phyloP scores from a whole-genome alignment of 2,888 invertebrate genomes.

The Himalopsyche kuldschensis region DNA sequence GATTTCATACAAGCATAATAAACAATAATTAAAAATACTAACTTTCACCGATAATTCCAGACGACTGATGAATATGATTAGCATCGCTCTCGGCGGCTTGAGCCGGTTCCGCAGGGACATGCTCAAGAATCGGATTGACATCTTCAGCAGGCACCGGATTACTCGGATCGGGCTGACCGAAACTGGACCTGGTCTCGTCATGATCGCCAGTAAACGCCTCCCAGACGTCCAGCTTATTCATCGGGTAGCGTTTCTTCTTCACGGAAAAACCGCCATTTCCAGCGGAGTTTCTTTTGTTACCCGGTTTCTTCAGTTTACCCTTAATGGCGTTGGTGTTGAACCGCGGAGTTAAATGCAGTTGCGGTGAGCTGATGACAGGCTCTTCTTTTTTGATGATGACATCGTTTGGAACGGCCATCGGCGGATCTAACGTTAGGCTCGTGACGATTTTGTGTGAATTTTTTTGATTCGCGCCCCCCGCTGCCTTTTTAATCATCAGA shows the following conservation, averaged over 20 bases:
- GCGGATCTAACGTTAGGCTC: not conserved
- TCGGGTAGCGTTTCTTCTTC: constrained; percentile 13
- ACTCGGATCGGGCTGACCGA: constrained; percentile 44
- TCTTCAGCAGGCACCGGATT: not conserved
- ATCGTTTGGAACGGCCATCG: not conserved
- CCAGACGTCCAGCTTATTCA: constrained; percentile 7
- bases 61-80: constrained; percentile 12
- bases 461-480: not conserved
- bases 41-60: not conserved
- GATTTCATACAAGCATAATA: too few relatives aligned
- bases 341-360: not conserved
- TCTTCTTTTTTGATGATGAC: not conserved
- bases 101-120: not conserved
- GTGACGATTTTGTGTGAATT: not conserved
- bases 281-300: constrained; percentile 3
- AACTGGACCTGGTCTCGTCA: constrained; percentile 47
- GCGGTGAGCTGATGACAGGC: not conserved
- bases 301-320: constrained; percentile 11
- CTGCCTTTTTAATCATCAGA: constrained; percentile 11
- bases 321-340: not conserved
- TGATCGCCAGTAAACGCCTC: constrained; percentile 41
- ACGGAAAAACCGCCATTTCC: not conserved
- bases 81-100: constrained; percentile 19
- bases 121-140: not conserved
- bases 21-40: too few relatives aligned